Evolutionary conservation across 1,140 invertebrate genomes (phyloP).

Genomic region (Babylonia areolata): DNA sequence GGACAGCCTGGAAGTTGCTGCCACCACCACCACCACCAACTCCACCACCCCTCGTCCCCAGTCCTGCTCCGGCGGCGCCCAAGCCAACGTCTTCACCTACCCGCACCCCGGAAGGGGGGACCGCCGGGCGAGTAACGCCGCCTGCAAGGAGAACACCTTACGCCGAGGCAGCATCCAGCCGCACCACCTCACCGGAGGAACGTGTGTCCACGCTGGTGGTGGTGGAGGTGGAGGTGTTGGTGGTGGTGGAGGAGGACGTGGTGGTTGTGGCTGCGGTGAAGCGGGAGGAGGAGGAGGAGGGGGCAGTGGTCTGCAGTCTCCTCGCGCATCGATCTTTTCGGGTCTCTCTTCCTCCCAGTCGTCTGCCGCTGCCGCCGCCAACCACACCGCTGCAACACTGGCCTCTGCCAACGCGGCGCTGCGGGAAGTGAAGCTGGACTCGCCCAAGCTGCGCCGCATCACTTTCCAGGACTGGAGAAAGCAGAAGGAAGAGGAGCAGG

Average conservation of each 20-base stretch:
- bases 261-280: neutral
- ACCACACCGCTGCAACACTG: neutral
- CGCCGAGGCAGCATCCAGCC: conserved; percentile 35
- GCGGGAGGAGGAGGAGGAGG: no score
- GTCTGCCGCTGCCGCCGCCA: neutral
- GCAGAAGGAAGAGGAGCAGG: conserved; percentile 3
- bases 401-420: conserved; percentile 34
- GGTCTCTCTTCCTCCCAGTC: neutral
- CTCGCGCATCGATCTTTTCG: neutral
- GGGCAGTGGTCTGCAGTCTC: neutral
- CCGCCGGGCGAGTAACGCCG: no score
- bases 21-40: no score
- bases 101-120: conserved; percentile 1
- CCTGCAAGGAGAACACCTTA: neutral
- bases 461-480: conserved; percentile 34
- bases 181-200: conserved; percentile 7
- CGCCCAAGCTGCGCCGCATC: conserved; percentile 26
- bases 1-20: no score
- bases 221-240: neutral
- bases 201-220: neutral
- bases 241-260: conserved; percentile 4
- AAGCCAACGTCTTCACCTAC: conserved; percentile 3
- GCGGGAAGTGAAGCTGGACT: conserved; percentile 8
- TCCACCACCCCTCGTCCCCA: neutral
- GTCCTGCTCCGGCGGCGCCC: neutral